Evolutionary conservation across 2,888 invertebrate genomes (phyloP).

Genomic region (Nomada fucata): DNA sequence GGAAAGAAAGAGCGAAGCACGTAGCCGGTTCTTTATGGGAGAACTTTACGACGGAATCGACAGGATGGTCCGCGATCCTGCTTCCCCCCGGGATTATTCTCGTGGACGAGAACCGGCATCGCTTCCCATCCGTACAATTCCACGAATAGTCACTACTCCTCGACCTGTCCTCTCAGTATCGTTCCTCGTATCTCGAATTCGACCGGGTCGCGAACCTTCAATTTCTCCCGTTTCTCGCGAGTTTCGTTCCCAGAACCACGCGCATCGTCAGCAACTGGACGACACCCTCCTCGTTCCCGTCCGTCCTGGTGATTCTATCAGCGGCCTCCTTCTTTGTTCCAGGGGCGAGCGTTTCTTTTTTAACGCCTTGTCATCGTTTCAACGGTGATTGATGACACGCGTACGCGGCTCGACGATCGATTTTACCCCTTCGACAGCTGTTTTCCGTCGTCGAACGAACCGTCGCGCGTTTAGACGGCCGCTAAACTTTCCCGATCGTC

Average conservation of each 20-base stretch:
- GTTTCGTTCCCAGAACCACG: neutral
- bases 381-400: slow-evolving; percentile 6
- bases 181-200: neutral
- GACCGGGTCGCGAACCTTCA: slow-evolving; percentile 7
- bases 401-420: slow-evolving; percentile 12
- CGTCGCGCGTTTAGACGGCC: neutral
- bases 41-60: slow-evolving; percentile 33
- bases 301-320: slow-evolving; percentile 14
- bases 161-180: slow-evolving; percentile 11
- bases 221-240: slow-evolving; percentile 27
- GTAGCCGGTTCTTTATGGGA: neutral
- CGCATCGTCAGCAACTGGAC: neutral
- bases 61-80: slow-evolving; percentile 12
- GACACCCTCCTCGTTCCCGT: neutral
- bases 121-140: slow-evolving; percentile 8
- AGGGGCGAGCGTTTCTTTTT: neutral
- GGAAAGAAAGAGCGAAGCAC: neutral
- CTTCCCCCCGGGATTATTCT: slow-evolving; percentile 32
- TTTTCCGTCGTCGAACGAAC: neutral
- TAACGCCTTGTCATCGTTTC: neutral
- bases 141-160: slow-evolving; percentile 21
- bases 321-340: neutral
- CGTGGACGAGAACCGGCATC: slow-evolving; percentile 16
- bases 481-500: neutral
- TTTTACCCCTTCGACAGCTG: slow-evolving; percentile 24